phyloP scores from a whole-genome alignment of 1,140 invertebrate species.

The Maconellicoccus hirsutus region DNA sequence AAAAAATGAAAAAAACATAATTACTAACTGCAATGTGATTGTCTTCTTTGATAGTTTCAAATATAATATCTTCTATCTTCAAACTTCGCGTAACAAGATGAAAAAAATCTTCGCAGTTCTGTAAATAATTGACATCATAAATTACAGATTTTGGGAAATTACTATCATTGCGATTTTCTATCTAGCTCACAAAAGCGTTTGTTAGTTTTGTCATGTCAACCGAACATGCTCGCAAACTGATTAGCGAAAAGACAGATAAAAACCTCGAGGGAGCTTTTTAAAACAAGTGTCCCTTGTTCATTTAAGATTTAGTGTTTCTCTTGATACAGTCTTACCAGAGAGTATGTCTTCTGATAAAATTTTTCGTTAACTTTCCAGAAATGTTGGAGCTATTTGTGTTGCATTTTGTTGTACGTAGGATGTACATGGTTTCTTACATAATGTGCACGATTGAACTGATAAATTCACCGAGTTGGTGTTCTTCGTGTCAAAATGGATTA shows the following conservation, averaged over 20 bases:
- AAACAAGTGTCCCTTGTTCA: background rate
- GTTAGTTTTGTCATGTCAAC: background rate
- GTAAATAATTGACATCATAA: slow-evolving; percentile 5
- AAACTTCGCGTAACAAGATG: background rate
- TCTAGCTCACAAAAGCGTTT: background rate
- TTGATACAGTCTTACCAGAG: too few relatives aligned
- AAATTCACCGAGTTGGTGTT: too few relatives aligned
- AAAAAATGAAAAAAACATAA: too few relatives aligned
- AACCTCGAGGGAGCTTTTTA: slow-evolving; percentile 2
- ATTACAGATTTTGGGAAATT: background rate
- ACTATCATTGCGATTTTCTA: background rate
- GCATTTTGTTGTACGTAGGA: too few relatives aligned
- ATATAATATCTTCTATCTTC: background rate
- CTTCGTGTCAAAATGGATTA: too few relatives aligned
- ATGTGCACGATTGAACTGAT: too few relatives aligned
- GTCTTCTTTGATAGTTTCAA: too few relatives aligned
- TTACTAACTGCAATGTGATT: too few relatives aligned
- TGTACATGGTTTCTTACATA: too few relatives aligned
- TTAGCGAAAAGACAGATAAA: background rate
- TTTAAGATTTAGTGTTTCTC: background rate
- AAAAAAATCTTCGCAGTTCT: background rate
- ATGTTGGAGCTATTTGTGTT: too few relatives aligned
- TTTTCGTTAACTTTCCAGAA: too few relatives aligned
- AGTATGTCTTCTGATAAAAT: too few relatives aligned
- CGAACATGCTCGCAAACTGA: background rate